Evolutionary conservation across 1,140 invertebrate genomes (phyloP).

Genomic region (Melanaphis sacchari): DNA sequence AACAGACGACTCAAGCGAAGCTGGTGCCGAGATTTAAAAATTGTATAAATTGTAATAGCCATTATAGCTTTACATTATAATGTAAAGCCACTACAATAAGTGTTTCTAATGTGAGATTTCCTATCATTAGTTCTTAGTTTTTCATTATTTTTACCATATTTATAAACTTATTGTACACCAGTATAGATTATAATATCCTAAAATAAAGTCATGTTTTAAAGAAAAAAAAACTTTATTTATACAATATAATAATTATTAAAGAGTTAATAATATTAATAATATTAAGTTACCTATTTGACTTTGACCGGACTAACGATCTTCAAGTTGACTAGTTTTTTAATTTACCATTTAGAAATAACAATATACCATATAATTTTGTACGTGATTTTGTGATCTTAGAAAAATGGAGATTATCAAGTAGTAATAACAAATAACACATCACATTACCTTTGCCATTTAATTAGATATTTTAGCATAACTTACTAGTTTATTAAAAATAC

Average conservation of each 20-base stretch:
- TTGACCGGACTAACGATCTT: not conserved
- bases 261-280: not conserved
- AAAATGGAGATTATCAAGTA: not conserved
- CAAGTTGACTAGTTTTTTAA: too few species aligned
- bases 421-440: not conserved
- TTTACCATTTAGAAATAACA: too few species aligned
- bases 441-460: not conserved
- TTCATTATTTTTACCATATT: too few species aligned
- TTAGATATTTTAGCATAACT: constrained; percentile 12
- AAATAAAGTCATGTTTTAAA: too few species aligned
- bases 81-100: too few species aligned
- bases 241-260: not conserved
- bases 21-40: not conserved
- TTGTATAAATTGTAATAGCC: too few species aligned
- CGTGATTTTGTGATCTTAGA: not conserved
- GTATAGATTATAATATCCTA: too few species aligned
- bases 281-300: not conserved
- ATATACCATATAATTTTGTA: not conserved
- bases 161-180: too few species aligned
- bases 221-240: not conserved
- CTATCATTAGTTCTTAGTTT: too few species aligned
- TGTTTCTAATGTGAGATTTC: too few species aligned
- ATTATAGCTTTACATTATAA: too few species aligned
- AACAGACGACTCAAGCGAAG: not conserved
- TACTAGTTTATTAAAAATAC: constrained; percentile 24